Base-by-base conservation (phyloP, 2,113 vertebrate species). In the Vulpes vulpes region DNA sequence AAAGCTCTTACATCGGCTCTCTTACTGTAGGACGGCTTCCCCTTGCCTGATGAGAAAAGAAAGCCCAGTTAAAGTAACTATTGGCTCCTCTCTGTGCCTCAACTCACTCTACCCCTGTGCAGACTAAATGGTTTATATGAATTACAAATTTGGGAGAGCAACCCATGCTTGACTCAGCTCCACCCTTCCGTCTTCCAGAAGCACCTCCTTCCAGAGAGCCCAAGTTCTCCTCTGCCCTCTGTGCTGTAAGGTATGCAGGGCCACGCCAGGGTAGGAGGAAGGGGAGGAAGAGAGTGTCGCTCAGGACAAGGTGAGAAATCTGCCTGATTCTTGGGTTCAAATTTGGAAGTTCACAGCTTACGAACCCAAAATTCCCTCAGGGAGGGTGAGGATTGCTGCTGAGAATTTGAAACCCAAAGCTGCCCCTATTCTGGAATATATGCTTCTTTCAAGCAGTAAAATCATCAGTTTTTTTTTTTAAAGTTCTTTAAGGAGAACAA, bases 321-420 rank as follows among this genome's bases (percentile, higher is more conserved):
- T 71, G 57, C 15, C 38, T 89, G 20, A 69, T 62, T 91, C 16
- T 3, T 83, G 35, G 32, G 62, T 73, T 93, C 67, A 88, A 73
- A 60, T 60, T 19, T 35, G 30, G 27, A 88, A 27, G 14, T 35
- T 79, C 22, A 59, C 2, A 17, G 38, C 59, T 87, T 91, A 25
- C 11, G n/a, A 89, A 87, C 4, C 5, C 76, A 62, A 79, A 87
- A 95, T 55, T 93, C 38, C 22, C 62, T 19, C 27, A 25, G 57
- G 73, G n/a, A 90, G 25, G 16, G 22, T 88, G 11, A 38, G 38
- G 74, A 92, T 59, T 64, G 19, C 74, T 71, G 15, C 65, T 65
- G 23, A 97, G 74, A 88, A 87, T 59, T 32, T 93, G 85, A 95
- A 93, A 79, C 35, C 22, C 30, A 43, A 87, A 88, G 25, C 22